Base-by-base conservation (phyloP, 2,888 invertebrate species). In the Oithona nana region DNA sequence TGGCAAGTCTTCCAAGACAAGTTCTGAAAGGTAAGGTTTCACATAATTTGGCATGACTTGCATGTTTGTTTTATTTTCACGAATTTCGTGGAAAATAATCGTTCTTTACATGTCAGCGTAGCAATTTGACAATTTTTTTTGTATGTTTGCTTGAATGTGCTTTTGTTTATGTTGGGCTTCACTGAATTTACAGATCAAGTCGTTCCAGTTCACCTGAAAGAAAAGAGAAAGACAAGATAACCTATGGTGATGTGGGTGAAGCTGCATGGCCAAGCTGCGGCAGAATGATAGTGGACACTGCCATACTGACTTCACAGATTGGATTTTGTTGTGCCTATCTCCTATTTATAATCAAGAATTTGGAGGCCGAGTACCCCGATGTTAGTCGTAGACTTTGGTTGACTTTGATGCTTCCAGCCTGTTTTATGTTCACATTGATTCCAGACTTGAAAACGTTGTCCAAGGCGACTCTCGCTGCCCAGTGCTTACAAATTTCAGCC, bases 401-500 rank as follows among this genome's bases (percentile, higher is more conserved):
- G 60, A 28, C 70, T 13, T 67, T 74, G 8, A 66, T 75, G 30
- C 67, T 75, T 28, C 74, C 74, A 3, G 71, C 72, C 0, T 67
- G 74, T n/a, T 70, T 69, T 64, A 64, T 71, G 26, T 68, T 75
- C 61, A 72, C 73, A 1, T 67, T 75, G 13, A 67, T 74, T 2
- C 65, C 73, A 20, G 62, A 62, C 30, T 30, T 61, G n/a, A 24
- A 26, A 13, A 51, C 28, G 28, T 2, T 61, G 24, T 52, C 61
- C 6, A 20, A 26, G 71, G 71, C 63, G 71, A 75, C 75, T 66
- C 66, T 75, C 57, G 71, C 74, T 67, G 75, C 75, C 28, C 75
- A 75, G 68, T 66, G 71, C 22, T 74, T 74, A n/a, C 74, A 73
- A 64, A 67, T 75, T n/a, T 68, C 74, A 68, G 75, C 75, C 2